phyloP scores from a whole-genome alignment of 2,113 vertebrate genomes.

The Syrmaticus mikado region DNA sequence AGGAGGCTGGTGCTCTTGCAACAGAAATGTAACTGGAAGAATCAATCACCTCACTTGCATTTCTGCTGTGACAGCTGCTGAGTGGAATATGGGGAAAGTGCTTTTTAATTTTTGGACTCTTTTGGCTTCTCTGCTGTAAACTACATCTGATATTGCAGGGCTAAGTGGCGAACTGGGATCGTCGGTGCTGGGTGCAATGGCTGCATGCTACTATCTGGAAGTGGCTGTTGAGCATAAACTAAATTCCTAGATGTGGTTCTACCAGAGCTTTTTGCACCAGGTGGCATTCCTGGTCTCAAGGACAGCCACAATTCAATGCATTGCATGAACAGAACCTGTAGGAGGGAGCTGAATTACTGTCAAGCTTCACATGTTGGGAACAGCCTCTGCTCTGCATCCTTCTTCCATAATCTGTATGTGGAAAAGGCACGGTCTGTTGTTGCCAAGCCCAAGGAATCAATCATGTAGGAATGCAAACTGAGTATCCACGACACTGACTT shows the following conservation, averaged over 20 bases:
- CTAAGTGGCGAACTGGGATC: background rate
- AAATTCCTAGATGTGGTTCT: background rate
- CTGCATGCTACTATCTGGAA: background rate
- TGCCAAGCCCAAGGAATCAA: background rate
- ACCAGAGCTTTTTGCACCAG: background rate
- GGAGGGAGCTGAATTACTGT: background rate
- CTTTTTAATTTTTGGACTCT: constrained; percentile 3
- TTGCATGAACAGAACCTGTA: fast-evolving
- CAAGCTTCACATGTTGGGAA: background rate
- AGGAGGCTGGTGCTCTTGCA: background rate
- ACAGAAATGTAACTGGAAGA: background rate
- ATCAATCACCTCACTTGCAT: constrained; percentile 24
- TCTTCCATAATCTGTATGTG: background rate
- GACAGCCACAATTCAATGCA: fast-evolving
- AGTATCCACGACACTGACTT: fast-evolving
- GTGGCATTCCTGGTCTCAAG: background rate
- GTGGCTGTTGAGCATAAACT: background rate
- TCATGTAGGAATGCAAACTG: fast-evolving
- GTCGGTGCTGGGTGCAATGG: background rate
- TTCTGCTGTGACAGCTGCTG: constrained; percentile 9
- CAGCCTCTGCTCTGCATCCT: background rate
- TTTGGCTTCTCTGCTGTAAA: background rate
- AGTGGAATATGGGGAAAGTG: background rate
- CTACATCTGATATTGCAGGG: background rate
- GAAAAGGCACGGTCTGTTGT: background rate